Percentiles rank a stretch among this genome's conserved stretches.
These are phyloP conservation scores for Euproctis similis DNA, from an alignment of 2,888 invertebrate species.

Conservation along the genomic window DNA sequence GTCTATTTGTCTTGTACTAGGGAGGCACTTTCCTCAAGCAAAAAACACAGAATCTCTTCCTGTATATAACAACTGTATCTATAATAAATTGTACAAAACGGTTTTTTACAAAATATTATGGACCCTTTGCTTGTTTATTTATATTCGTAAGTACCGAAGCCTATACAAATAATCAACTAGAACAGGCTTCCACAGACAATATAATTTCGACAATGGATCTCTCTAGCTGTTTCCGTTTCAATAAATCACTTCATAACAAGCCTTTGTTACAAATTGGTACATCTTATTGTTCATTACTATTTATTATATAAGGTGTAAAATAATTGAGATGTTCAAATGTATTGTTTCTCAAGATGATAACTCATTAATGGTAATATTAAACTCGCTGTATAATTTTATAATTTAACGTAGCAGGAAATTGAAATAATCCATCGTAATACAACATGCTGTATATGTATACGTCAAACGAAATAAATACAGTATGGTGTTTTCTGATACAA, in stretches of 20 bases:
- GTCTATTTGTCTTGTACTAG: too few species aligned
- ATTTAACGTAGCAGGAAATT: too few species aligned
- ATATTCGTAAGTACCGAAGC: not conserved
- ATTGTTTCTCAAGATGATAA: not conserved
- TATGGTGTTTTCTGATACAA: too few species aligned
- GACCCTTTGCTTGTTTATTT: not conserved
- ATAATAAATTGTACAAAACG: too few species aligned
- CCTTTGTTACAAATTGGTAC: slow-evolving; percentile 3
- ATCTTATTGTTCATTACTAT: slow-evolving; percentile 3
- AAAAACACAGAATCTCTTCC: too few species aligned
- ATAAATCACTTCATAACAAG: slow-evolving; percentile 2
- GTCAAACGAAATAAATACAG: too few species aligned
- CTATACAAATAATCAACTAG: slow-evolving; percentile 1
- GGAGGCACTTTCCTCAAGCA: too few species aligned
- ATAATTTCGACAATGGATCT: slow-evolving; percentile 1
- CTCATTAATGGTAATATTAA: not conserved
- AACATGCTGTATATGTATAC: too few species aligned
- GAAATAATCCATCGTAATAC: too few species aligned
- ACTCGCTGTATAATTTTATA: too few species aligned
- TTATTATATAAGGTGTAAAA: not conserved
- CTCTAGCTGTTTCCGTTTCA: not conserved
- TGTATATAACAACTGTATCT: too few species aligned
- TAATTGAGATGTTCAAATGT: not conserved
- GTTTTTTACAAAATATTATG: too few species aligned
- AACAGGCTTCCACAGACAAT: not conserved